A percentile compares a stretch with the other conserved stretches of the same genome.
Evolutionary conservation across 1,140 invertebrate genomes (phyloP).

Genomic region (Drosophila neocordata): DNA sequence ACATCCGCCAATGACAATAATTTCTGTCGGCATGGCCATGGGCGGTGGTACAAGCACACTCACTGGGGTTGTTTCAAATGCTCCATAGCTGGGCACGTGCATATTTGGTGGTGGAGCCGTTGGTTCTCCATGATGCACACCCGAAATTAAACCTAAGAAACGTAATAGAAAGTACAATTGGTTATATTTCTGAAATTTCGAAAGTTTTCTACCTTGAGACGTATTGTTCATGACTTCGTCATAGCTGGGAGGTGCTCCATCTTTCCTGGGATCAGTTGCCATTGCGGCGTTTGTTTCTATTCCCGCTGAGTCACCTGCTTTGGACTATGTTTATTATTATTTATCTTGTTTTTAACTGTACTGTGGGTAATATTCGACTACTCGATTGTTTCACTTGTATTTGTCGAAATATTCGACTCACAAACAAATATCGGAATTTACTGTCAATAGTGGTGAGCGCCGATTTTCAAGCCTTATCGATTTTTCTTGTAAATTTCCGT

Average conservation of each 20-base stretch:
- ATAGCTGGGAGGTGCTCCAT: constrained; percentile 60
- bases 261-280: constrained; percentile 42
- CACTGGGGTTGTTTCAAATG: constrained; percentile 75
- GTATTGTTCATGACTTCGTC: constrained; percentile 64
- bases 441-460: not conserved
- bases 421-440: not conserved
- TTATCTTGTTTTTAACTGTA: constrained; percentile 22
- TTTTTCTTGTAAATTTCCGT: not conserved
- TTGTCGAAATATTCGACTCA: not conserved
- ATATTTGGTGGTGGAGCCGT: constrained; percentile 43
- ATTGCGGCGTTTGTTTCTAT: constrained; percentile 23
- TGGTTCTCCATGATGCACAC: constrained; percentile 52
- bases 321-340: constrained; percentile 19
- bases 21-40: constrained; percentile 84
- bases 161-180: not conserved
- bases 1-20: constrained; percentile 90
- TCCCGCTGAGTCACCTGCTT: constrained; percentile 35
- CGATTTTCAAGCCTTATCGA: not conserved
- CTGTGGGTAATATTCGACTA: too few relatives aligned
- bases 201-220: constrained; percentile 16
- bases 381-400: not conserved
- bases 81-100: constrained; percentile 69
- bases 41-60: constrained; percentile 61
- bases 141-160: constrained; percentile 36
- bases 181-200: not conserved